Evolutionary conservation across 2,888 invertebrate species (phyloP), one percentile per base, ranked within the genome.

Genomic region (Drosophila borealis): DNA sequence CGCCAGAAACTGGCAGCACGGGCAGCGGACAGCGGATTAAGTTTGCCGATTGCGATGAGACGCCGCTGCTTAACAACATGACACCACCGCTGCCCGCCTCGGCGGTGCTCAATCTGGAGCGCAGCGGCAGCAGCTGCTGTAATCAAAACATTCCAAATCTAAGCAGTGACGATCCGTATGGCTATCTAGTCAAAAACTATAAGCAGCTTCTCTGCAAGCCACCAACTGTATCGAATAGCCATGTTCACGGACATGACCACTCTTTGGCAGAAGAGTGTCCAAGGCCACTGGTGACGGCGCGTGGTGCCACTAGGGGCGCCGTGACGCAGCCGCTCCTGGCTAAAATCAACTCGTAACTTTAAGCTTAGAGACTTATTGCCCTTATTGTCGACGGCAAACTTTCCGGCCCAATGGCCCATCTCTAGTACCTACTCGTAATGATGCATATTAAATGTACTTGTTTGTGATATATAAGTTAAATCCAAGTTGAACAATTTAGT

Each of bases 241-340:
- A 78, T 67, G 77, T 49, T 14, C 71, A 70, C 14, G 71, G 57
- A 14, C 61, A 61, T 42, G 65, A 78, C 11, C 21, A 77, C 14
- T 48, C 66, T n/a, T 14, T 76, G 46, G 51, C 64, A 5, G 79
- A 79, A 4, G 80, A 78, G 5, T 74, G 64, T 51, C 56, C 76
- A 11, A 60, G 64, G 41, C 68, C 70, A 1, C 51, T 63, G n/a
- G 61, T 78, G 46, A 37, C 61, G 41, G 78, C 72, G 25, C 74
- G 63, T 14, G 76, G 66, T n/a, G 34, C 54, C 11, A 60, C 59
- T 2, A 60, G 56, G 53, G 73, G 73, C 62, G 78, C 79, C 45
- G 91, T 90, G 1, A 91, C 91, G 11, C 92, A 92, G 66, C 92
- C 92, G 25, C 79, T 92, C 48, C 65, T 92, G 74, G 86, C 90